Percentiles rank a stretch among this genome's conserved stretches.
phyloP scores from a whole-genome alignment of 2,888 invertebrate species.

The Adela reaumurella region DNA sequence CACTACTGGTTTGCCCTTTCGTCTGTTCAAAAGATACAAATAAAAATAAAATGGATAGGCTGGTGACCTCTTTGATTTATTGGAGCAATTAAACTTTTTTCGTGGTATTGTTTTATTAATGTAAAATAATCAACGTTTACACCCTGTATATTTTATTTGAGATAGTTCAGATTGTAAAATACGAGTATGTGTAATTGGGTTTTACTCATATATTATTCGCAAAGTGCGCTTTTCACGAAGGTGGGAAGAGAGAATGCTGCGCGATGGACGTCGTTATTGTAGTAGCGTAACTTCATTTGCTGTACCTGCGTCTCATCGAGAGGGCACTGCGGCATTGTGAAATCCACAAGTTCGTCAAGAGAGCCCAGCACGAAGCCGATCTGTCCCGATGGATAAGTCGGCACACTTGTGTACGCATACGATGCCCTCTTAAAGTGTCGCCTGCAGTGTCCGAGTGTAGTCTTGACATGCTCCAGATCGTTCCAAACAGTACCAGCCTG shows the following conservation, averaged over 20 bases:
- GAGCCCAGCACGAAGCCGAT: constrained; percentile 93
- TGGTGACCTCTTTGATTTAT: no score
- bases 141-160: no score
- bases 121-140: no score
- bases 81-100: no score
- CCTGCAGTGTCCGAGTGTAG: constrained; percentile 71
- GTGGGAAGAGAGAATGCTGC: constrained; percentile 87
- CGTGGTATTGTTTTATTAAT: no score
- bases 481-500: constrained; percentile 86
- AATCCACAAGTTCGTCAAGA: constrained; percentile 61
- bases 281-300: constrained; percentile 76
- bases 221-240: constrained; percentile 65
- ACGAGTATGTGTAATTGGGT: no score
- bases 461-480: constrained; percentile 71
- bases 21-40: no score
- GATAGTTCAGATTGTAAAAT: no score
- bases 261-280: constrained; percentile 77
- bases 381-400: constrained; percentile 95
- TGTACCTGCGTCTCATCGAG: constrained; percentile 67
- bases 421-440: constrained; percentile 73
- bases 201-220: no score
- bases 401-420: constrained; percentile 82
- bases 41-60: no score
- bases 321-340: constrained; percentile 61
- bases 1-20: no score